A percentile compares a stretch with the other conserved stretches of the same genome.
Evolutionary conservation across 2,888 invertebrate species (phyloP).

Genomic region (Galeopsomyia nigrocyanea): DNA sequence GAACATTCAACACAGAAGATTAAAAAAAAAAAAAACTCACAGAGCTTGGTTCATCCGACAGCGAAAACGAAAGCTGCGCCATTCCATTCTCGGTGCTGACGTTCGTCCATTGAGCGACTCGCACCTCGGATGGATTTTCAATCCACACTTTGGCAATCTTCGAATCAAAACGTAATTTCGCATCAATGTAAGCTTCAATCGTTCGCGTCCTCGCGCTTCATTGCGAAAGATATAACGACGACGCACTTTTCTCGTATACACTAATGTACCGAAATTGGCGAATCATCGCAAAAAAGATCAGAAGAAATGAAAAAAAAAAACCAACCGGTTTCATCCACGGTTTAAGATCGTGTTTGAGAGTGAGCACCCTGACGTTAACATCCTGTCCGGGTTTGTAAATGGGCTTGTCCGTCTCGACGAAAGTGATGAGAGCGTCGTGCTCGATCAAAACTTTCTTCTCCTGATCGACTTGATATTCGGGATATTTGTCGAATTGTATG

Average conservation of each 20-base stretch:
- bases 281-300: too few species aligned
- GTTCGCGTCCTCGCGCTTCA: too few species aligned
- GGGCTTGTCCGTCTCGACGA: conserved; percentile 74
- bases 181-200: neutral
- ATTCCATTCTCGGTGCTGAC: conserved; percentile 75
- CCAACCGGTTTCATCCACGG: conserved; percentile 72
- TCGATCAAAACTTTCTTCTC: conserved; percentile 69
- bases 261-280: too few species aligned
- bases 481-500: conserved; percentile 64
- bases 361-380: conserved; percentile 72
- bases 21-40: conserved; percentile 49
- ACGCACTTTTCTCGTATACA: too few species aligned
- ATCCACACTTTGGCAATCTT: conserved; percentile 78
- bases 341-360: conserved; percentile 72
- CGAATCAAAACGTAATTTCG: conserved; percentile 43
- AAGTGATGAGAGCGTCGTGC: conserved; percentile 71
- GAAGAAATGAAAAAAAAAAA: conserved; percentile 40
- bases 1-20: neutral
- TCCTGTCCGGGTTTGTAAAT: conserved; percentile 75
- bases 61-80: conserved; percentile 72
- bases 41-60: conserved; percentile 66
- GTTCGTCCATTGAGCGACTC: conserved; percentile 76
- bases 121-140: conserved; percentile 76
- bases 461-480: conserved; percentile 65
- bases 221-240: too few species aligned